Conservation (phyloP, 2,888 invertebrate species). For the Cheilosia scutellata region DNA sequence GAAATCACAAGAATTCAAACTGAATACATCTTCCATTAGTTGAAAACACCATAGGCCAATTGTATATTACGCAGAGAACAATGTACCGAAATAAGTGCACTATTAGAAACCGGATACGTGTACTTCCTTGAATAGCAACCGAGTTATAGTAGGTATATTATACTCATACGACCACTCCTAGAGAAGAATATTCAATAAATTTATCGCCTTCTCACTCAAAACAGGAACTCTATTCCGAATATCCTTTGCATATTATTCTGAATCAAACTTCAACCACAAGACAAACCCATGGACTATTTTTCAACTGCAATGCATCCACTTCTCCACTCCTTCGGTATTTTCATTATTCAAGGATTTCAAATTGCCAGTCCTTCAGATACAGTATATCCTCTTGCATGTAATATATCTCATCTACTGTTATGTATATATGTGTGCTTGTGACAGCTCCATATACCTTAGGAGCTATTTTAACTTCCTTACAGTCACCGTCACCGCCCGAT, state of each 20-base stretch:
- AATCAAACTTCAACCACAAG: slow-evolving; percentile 41
- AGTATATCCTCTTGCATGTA: slow-evolving; percentile 20
- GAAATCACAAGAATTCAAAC: no score
- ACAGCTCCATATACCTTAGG: slow-evolving; percentile 18
- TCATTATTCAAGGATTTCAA: slow-evolving; percentile 53
- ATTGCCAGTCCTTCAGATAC: slow-evolving; percentile 35
- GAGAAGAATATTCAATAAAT: slow-evolving; percentile 42
- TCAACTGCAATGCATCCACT: slow-evolving; percentile 51
- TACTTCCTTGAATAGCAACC: no score
- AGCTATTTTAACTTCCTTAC: slow-evolving; percentile 15
- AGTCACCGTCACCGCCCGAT: neutral
- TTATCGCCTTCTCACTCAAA: neutral
- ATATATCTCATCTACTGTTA: slow-evolving; percentile 27
- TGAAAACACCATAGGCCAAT: no score
- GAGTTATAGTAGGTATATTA: neutral
- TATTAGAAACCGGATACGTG: no score
- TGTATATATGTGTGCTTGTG: slow-evolving; percentile 1
- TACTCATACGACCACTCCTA: neutral
- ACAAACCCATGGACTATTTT: slow-evolving; percentile 39
- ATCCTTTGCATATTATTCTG: slow-evolving; percentile 27
- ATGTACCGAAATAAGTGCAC: no score
- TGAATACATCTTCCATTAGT: no score
- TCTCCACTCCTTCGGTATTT: slow-evolving; percentile 26
- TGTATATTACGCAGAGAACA: no score
- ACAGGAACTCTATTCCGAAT: slow-evolving; percentile 5